Base-by-base conservation (phyloP, 2,113 vertebrate genomes). In the Corydoras sp. region DNA sequence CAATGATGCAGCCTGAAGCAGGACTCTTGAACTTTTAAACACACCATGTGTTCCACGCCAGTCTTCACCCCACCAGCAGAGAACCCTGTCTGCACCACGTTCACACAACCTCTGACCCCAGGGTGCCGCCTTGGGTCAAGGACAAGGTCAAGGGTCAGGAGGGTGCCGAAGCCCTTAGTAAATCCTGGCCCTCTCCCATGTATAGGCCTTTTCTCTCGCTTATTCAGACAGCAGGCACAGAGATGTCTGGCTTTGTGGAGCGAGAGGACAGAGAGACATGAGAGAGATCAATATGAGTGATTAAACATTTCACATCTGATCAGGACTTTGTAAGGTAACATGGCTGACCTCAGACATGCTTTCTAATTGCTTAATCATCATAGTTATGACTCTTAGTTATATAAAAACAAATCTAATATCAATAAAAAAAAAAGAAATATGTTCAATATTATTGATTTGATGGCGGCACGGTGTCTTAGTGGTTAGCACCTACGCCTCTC, bases 21-120 rank as follows among this genome's bases (percentile, higher is more conserved):
- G 10, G 54, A 5, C 85, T 83, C 85, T 87, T 84, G 80, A 73
- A 80, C 80, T 80, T 83, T 43, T 43, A 87, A 82, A 83, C 85
- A 84, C 78, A 81, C 83, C 75, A 76, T 80, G 86, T 82, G 83
- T 83, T 83, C 85, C 9, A 53, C 13, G 51, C 13, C 51, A 53
- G 51, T 53, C 51, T 53, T 84, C 84, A 80, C 77, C 86, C 83
- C 78, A 78, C 76, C 81, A 79, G 86, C 66, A 87, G 86, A 85
- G 85, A 88, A 88, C 83, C 74, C 82, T 81, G 68, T 77, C 79
- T 10, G 74, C 80, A 82, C 81, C 83, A 85, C 81, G 84, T 89
- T 88, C 88, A 88, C 88, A 88, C 87, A 87, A 86, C 88, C 88
- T 87, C 79, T 86, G 81, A 87, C 85, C 87, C 72, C 71, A 12